A percentile compares a stretch with the other conserved stretches of the same genome.
Conservation (phyloP, 2,797 vertebrate genomes). For the Sebastes elongatus region DNA sequence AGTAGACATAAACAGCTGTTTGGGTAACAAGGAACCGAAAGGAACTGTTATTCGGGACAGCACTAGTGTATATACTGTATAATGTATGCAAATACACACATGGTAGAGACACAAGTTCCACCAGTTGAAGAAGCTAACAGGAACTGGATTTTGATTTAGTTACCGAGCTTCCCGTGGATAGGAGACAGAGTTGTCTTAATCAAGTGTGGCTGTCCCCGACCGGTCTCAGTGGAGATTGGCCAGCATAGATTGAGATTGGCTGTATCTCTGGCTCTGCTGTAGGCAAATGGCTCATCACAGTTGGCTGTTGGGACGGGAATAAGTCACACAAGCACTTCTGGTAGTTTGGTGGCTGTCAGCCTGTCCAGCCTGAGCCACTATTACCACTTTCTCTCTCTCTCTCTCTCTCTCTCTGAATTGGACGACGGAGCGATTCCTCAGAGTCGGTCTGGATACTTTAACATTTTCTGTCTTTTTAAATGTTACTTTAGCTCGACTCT, state of each 20-base stretch:
- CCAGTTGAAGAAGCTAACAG: background rate
- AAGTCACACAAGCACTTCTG: slow-evolving; percentile 25
- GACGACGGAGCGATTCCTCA: background rate
- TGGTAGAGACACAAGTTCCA: background rate
- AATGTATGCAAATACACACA: no score
- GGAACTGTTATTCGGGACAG: no score
- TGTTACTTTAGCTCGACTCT: background rate
- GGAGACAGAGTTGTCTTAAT: slow-evolving; percentile 1
- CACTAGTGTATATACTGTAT: no score
- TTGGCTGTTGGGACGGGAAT: slow-evolving; percentile 33
- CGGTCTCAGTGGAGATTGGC: slow-evolving; percentile 18
- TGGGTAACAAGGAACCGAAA: no score
- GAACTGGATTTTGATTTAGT: slow-evolving; percentile 18
- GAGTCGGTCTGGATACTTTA: background rate
- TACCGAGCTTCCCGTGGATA: slow-evolving; percentile 1
- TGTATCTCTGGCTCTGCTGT: slow-evolving; percentile 27
- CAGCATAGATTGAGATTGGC: slow-evolving; percentile 32
- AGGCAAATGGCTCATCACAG: slow-evolving; percentile 43
- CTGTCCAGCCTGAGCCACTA: slow-evolving; percentile 14
- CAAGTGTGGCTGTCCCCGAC: slow-evolving; percentile 16
- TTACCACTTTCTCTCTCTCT: background rate
- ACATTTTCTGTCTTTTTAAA: background rate
- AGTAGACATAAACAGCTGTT: no score
- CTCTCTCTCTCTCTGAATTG: background rate
- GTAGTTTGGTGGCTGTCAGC: slow-evolving; percentile 30